Evolutionary conservation across 2,797 vertebrate species (phyloP), one percentile per base, ranked within the genome.

Genomic region (Malacoctenus gilli): DNA sequence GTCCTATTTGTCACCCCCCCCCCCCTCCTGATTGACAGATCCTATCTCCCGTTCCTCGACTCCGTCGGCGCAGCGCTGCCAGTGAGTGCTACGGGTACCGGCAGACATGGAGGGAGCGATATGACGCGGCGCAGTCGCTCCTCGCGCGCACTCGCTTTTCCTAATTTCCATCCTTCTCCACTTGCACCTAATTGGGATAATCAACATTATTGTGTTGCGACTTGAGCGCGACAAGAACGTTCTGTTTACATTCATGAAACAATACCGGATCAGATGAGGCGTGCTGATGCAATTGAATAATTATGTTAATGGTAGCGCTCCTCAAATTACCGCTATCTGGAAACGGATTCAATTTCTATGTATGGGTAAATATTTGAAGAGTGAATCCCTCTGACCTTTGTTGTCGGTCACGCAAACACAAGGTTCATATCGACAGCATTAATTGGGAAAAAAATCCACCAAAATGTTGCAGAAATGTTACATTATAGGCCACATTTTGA

Each of bases 311-410:
- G 34, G 8, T 4, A 10, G 61, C n/a, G n/a, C n/a, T n/a, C n/a
- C n/a, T n/a, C n/a, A n/a, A n/a, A n/a, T n/a, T n/a, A n/a, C n/a
- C n/a, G n/a, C 12, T 56, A 48, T 56, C 19, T 68, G 61, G 57
- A 51, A 59, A 68, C 67, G 46, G 73, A 81, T 81, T 69, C 58
- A 20, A 67, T 51, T n/a, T n/a, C n/a, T n/a, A n/a, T n/a, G n/a
- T n/a, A n/a, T n/a, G n/a, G n/a, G n/a, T n/a, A n/a, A n/a, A n/a
- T n/a, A n/a, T n/a, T n/a, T n/a, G n/a, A n/a, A n/a, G n/a, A n/a
- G n/a, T n/a, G n/a, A n/a, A n/a, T n/a, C n/a, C n/a, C n/a, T n/a
- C n/a, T n/a, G n/a, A n/a, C n/a, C n/a, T n/a, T n/a, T n/a, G n/a
- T n/a, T n/a, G n/a, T n/a, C n/a, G n/a, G n/a, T n/a, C n/a, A n/a